Conservation (phyloP, 2,113 vertebrate species). For the Myotis lucifugus region DNA sequence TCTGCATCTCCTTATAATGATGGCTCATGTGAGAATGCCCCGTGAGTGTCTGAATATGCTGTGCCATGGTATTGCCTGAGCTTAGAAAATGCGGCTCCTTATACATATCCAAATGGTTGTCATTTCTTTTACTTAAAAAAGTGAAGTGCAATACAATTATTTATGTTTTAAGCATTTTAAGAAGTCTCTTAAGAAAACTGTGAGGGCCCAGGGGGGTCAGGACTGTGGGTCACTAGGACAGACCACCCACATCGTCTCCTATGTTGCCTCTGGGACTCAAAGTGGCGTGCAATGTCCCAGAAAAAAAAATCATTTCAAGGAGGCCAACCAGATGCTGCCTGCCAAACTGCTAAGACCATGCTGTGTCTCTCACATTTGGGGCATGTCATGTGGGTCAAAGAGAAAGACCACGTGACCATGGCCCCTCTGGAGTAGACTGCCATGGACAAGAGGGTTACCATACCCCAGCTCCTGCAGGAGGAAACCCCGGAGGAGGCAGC, state of each 20-base stretch:
- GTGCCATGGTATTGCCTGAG: neutral
- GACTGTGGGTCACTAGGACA: neutral
- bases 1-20: neutral
- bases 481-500: neutral
- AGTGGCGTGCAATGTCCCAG: neutral
- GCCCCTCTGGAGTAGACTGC: neutral
- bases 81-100: neutral
- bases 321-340: neutral
- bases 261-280: neutral
- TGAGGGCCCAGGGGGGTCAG: neutral
- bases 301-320: neutral
- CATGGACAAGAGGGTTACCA: neutral
- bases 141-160: neutral
- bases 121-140: constrained; percentile 23
- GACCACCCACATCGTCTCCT: neutral
- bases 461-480: neutral
- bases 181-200: neutral
- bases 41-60: neutral
- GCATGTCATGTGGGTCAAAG: neutral
- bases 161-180: neutral
- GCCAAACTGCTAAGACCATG: neutral
- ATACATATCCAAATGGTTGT: neutral
- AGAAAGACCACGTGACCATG: neutral
- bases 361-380: neutral
- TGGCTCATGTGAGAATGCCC: neutral